Conservation (phyloP, 2,888 invertebrate genomes). For the Timema podura region DNA sequence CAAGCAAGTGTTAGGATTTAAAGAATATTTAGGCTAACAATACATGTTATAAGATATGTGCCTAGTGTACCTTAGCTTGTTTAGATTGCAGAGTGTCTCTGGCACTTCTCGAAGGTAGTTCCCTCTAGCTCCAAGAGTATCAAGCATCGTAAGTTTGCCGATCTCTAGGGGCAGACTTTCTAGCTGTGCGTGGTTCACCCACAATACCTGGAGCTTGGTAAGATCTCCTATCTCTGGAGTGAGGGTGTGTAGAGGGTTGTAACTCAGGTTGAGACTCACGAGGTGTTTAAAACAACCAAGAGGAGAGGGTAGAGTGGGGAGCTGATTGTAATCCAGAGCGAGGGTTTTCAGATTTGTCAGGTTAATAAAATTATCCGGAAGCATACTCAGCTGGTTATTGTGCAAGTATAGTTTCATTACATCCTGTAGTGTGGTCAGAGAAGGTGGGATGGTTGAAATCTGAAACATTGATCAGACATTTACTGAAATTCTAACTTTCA, state of each 20-base stretch:
- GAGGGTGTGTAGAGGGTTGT: constrained; percentile 57
- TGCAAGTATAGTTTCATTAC: constrained; percentile 60
- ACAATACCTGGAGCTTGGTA: constrained; percentile 58
- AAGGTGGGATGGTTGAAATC: constrained; percentile 47
- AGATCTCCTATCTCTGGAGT: constrained; percentile 58
- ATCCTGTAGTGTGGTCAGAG: constrained; percentile 54
- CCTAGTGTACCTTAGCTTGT: constrained; percentile 50
- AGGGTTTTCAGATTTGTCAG: constrained; percentile 57
- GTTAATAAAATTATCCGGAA: constrained; percentile 50
- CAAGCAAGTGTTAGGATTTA: too few relatives aligned
- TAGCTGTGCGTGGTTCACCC: constrained; percentile 61
- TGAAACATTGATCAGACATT: too few relatives aligned
- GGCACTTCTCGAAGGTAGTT: constrained; percentile 57
- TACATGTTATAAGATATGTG: too few relatives aligned
- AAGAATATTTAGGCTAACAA: too few relatives aligned
- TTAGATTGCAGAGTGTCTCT: constrained; percentile 53
- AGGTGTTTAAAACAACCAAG: constrained; percentile 56
- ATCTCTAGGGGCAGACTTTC: constrained; percentile 57
- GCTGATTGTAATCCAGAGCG: constrained; percentile 62
- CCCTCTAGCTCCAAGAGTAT: constrained; percentile 63
- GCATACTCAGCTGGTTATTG: constrained; percentile 56
- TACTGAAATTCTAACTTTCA: too few relatives aligned
- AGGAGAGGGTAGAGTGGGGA: constrained; percentile 56
- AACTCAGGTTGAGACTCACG: constrained; percentile 61
- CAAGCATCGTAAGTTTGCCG: constrained; percentile 54